These are phyloP conservation scores for Drosophila aldrichi DNA, from an alignment of 2,888 invertebrate genomes.

Conservation along the genomic window DNA sequence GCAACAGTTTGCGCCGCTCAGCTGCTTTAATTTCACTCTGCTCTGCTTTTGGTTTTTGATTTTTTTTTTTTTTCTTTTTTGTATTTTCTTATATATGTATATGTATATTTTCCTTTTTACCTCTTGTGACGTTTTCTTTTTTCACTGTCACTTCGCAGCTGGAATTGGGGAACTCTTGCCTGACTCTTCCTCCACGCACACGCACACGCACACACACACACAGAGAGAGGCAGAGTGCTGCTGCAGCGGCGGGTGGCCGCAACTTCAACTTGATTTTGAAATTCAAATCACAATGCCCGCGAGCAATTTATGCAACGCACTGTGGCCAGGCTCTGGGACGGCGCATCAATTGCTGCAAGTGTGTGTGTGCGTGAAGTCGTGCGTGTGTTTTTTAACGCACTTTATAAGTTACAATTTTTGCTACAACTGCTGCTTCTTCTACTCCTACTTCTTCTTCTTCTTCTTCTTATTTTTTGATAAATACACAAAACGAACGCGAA, in stretches of 20 bases:
- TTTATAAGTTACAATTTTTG: constrained; percentile 41
- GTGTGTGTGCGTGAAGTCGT: constrained; percentile 9
- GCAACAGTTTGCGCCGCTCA: constrained; percentile 37
- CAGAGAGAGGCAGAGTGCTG: background rate
- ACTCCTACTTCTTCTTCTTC: constrained; percentile 12
- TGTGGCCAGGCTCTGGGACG: constrained; percentile 37
- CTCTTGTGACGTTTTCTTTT: constrained; percentile 32
- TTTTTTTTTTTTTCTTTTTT: constrained; percentile 16
- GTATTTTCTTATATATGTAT: constrained; percentile 3
- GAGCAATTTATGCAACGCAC: constrained; percentile 72
- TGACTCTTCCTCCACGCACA: constrained; percentile 13
- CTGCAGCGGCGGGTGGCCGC: constrained; percentile 29
- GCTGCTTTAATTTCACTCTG: constrained; percentile 80
- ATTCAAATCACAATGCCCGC: constrained; percentile 75
- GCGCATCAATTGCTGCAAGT: constrained; percentile 54
- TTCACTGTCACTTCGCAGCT: constrained; percentile 69
- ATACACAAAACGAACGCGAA: constrained; percentile 63
- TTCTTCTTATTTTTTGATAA: constrained; percentile 27
- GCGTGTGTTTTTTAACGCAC: constrained; percentile 43
- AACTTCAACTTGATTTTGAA: constrained; percentile 71
- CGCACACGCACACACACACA: background rate
- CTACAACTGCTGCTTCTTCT: constrained; percentile 6
- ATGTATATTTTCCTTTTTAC: constrained; percentile 26
- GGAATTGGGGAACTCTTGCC: constrained; percentile 50
- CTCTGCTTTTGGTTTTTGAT: constrained; percentile 66